Conservation (phyloP, 2,888 invertebrate genomes). For the Scaeva pyrastri region DNA sequence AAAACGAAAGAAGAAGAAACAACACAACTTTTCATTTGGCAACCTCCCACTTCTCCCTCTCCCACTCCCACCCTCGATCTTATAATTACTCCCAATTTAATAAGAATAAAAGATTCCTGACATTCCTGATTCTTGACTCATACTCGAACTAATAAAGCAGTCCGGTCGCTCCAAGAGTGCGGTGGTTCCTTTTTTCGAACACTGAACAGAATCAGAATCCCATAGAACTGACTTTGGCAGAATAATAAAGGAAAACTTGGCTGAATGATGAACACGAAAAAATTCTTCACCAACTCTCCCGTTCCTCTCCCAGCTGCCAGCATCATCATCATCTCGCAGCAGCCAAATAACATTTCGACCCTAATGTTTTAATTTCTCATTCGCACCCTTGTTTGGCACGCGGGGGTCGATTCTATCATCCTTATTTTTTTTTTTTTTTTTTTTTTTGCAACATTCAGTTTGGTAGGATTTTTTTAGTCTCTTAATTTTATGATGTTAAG, state of each 20-base stretch:
- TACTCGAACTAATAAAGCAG: slow-evolving; percentile 13
- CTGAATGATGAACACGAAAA: slow-evolving; percentile 9
- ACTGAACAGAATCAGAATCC: slow-evolving; percentile 34
- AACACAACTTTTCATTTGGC: slow-evolving; percentile 55
- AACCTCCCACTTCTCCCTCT: background rate
- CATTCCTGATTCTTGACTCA: slow-evolving; percentile 68
- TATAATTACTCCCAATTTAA: slow-evolving; percentile 75
- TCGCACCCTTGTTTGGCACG: slow-evolving; percentile 68
- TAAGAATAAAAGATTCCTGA: slow-evolving; percentile 76
- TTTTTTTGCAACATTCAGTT: slow-evolving; percentile 44
- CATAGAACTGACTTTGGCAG: slow-evolving; percentile 54
- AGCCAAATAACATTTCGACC: slow-evolving; percentile 69
- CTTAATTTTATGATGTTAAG: slow-evolving; percentile 82
- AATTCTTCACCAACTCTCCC: slow-evolving; percentile 35
- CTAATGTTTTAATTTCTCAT: slow-evolving; percentile 76
- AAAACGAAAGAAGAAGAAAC: slow-evolving; percentile 38
- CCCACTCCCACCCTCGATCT: slow-evolving; percentile 5
- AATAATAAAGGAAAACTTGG: slow-evolving; percentile 45
- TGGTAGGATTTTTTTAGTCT: slow-evolving; percentile 37
- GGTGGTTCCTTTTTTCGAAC: slow-evolving; percentile 14
- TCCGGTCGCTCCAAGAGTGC: background rate
- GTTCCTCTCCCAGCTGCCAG: background rate
- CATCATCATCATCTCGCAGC: no score
- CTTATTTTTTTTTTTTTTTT: slow-evolving; percentile 38
- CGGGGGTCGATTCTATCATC: slow-evolving; percentile 48